Percentiles rank a stretch among this genome's conserved stretches.
Conservation (phyloP, 1,140 invertebrate species). For the Penaeus chinensis region DNA sequence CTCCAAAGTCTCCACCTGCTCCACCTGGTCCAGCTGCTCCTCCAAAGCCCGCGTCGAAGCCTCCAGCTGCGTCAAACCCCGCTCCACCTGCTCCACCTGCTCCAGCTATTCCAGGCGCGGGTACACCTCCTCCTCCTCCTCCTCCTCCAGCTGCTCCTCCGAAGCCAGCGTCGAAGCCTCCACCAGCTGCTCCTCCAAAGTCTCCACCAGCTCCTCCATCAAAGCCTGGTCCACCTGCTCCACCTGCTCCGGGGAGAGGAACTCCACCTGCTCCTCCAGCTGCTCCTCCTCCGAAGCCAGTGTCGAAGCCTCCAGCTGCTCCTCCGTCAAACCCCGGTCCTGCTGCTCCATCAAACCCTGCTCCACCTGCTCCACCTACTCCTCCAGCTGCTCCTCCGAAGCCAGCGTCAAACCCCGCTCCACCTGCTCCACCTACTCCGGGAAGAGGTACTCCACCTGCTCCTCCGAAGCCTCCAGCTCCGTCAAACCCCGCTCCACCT, state of each 20-base stretch:
- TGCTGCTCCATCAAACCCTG: too few relatives aligned
- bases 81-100: background rate
- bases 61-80: conserved; percentile 23
- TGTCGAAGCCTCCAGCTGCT: background rate
- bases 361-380: too few relatives aligned
- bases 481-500: background rate
- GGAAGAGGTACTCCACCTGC: too few relatives aligned
- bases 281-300: background rate
- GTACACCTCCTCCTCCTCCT: background rate
- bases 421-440: background rate
- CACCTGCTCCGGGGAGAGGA: background rate
- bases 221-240: background rate
- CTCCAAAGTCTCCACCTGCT: background rate
- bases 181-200: too few relatives aligned
- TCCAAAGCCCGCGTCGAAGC: background rate
- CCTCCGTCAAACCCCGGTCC: too few relatives aligned
- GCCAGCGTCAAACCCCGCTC: background rate
- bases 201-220: background rate
- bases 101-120: background rate
- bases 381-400: background rate
- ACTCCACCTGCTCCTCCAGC: background rate
- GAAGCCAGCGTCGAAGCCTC: background rate
- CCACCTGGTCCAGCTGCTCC: too few relatives aligned
- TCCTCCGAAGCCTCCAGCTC: too few relatives aligned
- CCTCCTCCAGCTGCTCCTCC: too few relatives aligned